A percentile compares a stretch with the other conserved stretches of the same genome.
Conservation (phyloP, 2,113 vertebrate species). For the Nothobranchius kuhntae region DNA sequence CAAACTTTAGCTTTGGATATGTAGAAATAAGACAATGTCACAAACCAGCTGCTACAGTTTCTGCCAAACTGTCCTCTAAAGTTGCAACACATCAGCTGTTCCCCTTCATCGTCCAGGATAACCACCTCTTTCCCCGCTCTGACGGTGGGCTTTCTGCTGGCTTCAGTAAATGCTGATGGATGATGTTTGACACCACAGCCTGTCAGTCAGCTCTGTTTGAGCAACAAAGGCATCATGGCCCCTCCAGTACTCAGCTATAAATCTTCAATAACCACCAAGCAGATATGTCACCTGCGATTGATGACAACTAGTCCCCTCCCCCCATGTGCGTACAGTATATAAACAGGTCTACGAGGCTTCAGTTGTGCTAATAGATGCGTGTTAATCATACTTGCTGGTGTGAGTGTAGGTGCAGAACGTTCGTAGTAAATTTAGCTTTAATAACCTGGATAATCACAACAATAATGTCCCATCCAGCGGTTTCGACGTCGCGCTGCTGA, state of each 20-base stretch:
- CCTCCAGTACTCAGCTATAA: conserved; percentile 35
- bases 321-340: conserved; percentile 13
- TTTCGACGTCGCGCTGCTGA: conserved; percentile 18
- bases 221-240: conserved; percentile 48
- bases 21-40: neutral
- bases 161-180: conserved; percentile 23
- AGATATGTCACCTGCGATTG: conserved; percentile 45
- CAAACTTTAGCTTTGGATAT: too few relatives aligned
- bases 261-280: conserved; percentile 45
- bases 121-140: conserved; percentile 34
- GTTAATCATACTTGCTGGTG: conserved; percentile 63
- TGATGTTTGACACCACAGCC: conserved; percentile 34
- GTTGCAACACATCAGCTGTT: neutral
- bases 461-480: conserved; percentile 43
- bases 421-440: conserved; percentile 70
- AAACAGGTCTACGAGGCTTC: conserved; percentile 25
- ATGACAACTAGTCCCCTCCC: conserved; percentile 36
- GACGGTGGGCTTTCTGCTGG: conserved; percentile 21
- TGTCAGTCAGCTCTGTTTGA: conserved; percentile 46
- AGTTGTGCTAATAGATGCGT: conserved; percentile 57
- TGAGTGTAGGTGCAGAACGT: conserved; percentile 55
- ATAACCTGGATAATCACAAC: conserved; percentile 65
- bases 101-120: neutral
- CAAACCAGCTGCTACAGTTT: neutral
- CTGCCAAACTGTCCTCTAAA: conserved; percentile 2